phyloP scores from a whole-genome alignment of 2,113 vertebrate species.

The Silurus glanis region DNA sequence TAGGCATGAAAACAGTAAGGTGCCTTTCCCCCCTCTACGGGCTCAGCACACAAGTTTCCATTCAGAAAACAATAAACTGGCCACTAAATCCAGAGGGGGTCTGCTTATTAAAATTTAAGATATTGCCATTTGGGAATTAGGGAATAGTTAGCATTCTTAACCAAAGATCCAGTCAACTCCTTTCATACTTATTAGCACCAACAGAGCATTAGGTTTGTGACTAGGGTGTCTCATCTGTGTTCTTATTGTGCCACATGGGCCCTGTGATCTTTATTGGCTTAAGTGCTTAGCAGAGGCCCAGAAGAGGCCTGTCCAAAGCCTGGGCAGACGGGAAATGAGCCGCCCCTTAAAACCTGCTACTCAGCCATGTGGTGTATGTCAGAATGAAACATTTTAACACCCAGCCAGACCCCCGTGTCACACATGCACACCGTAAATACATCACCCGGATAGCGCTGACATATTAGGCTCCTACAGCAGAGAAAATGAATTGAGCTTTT shows the following conservation, averaged over 20 bases:
- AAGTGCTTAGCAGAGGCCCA: constrained; percentile 49
- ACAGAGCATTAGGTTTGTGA: constrained; percentile 48
- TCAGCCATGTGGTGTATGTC: constrained; percentile 53
- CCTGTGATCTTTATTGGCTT: constrained; percentile 41
- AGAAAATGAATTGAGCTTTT: neutral
- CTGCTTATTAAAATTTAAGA: constrained; percentile 27
- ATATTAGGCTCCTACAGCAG: neutral
- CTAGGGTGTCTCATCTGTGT: constrained; percentile 36
- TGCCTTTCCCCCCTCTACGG: neutral
- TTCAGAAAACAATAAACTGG: constrained; percentile 37
- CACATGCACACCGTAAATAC: constrained; percentile 16
- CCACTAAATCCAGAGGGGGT: constrained; percentile 32
- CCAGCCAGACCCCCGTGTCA: neutral
- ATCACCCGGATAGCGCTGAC: neutral
- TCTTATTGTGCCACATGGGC: constrained; percentile 46
- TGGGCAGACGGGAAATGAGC: constrained; percentile 38
- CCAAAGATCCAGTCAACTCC: neutral
- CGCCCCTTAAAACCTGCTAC: constrained; percentile 29
- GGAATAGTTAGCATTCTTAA: neutral
- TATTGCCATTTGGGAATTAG: constrained; percentile 25
- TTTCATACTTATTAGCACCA: constrained; percentile 42
- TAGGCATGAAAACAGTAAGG: constrained; percentile 35
- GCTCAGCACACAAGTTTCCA: neutral
- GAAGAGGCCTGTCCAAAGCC: constrained; percentile 18
- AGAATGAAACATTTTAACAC: constrained; percentile 42